Percentiles rank a stretch among this genome's conserved stretches.
Conservation (phyloP, 2,113 vertebrate genomes). For the rat (Rattus norvegicus) region GRCr8 NC_086019.1:146981501-146982000, state of each 20-base stretch:
- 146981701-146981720: no score
- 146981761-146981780: background rate
- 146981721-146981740: background rate
- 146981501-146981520: fast-evolving
- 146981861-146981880: background rate
- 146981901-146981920: no score
- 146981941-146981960: background rate
- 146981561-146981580: fast-evolving
- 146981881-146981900: background rate
- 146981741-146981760: background rate
- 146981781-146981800: background rate
- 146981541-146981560: background rate
- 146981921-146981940: background rate
- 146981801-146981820: background rate
- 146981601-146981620: fast-evolving
- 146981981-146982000: background rate
- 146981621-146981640: fast-evolving
- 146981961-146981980: background rate
- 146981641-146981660: fast-evolving
- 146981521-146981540: background rate
- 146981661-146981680: background rate
- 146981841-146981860: background rate
- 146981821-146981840: background rate
- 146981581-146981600: fast-evolving
- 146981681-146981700: background rate